Evolutionary conservation across 2,888 invertebrate species (phyloP).

Genomic region (Galerucella pusilla): DNA sequence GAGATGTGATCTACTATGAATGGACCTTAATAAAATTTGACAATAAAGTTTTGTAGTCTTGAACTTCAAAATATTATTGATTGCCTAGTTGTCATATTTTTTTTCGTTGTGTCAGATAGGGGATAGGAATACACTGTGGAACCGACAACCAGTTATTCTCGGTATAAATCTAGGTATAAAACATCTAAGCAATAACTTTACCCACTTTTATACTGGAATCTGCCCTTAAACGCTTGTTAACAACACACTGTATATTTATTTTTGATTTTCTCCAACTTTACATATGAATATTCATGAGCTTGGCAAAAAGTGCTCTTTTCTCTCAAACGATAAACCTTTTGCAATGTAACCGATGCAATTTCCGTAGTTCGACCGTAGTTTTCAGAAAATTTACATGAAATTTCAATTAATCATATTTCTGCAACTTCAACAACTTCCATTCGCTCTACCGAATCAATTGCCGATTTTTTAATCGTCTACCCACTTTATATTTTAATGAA

Average conservation of each 20-base stretch:
- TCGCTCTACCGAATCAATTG: constrained; percentile 4
- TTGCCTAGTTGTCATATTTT: too few relatives aligned
- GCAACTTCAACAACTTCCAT: constrained; percentile 14
- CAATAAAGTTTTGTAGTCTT: too few relatives aligned
- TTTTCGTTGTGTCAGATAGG: too few relatives aligned
- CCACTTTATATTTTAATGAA: constrained; percentile 16
- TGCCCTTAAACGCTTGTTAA: too few relatives aligned
- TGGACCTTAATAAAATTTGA: too few relatives aligned
- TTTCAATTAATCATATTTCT: constrained; percentile 24
- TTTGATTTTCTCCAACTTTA: not conserved
- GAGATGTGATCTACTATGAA: too few relatives aligned
- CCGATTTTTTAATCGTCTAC: constrained; percentile 16
- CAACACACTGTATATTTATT: not conserved
- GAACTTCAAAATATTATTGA: too few relatives aligned
- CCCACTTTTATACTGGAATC: too few relatives aligned
- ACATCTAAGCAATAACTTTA: too few relatives aligned
- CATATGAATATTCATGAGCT: not conserved
- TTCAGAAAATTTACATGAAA: constrained; percentile 24
- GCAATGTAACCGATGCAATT: constrained; percentile 6
- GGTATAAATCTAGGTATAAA: too few relatives aligned
- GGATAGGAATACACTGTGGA: too few relatives aligned
- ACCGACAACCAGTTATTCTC: too few relatives aligned
- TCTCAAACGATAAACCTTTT: not conserved
- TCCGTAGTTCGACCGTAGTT: not conserved
- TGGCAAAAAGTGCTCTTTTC: constrained; percentile 12